Conservation (phyloP, 2,113 vertebrate species). For the Ploceus nigricollis region DNA sequence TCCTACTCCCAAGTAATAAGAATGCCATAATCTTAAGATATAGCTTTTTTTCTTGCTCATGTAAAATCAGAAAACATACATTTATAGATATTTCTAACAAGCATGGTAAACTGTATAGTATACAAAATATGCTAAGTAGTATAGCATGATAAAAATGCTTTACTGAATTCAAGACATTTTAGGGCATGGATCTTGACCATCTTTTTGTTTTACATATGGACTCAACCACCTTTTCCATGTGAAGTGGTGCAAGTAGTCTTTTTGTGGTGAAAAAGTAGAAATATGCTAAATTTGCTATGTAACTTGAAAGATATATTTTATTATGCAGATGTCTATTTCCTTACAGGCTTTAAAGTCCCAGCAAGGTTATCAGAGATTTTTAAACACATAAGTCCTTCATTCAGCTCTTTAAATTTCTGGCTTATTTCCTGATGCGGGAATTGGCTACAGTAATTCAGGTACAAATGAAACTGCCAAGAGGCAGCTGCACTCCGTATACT, state of each 20-base stretch:
- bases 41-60: neutral
- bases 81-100: neutral
- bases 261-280: neutral
- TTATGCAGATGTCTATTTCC: neutral
- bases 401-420: neutral
- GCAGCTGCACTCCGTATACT: neutral
- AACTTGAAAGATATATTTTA: neutral
- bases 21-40: neutral
- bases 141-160: neutral
- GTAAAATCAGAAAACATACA: neutral
- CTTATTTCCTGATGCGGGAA: neutral
- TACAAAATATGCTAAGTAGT: neutral
- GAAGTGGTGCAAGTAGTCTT: neutral
- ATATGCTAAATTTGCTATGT: neutral
- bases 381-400: neutral
- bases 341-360: neutral
- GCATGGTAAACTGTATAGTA: neutral
- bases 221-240: neutral
- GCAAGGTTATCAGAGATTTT: neutral
- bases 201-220: neutral
- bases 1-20: neutral
- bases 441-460: neutral
- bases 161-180: neutral
- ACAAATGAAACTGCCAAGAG: conserved; percentile 9
- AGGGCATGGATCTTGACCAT: neutral